Evolutionary conservation across 2,113 vertebrate genomes (phyloP).

Genomic region (Arizona elegans): DNA sequence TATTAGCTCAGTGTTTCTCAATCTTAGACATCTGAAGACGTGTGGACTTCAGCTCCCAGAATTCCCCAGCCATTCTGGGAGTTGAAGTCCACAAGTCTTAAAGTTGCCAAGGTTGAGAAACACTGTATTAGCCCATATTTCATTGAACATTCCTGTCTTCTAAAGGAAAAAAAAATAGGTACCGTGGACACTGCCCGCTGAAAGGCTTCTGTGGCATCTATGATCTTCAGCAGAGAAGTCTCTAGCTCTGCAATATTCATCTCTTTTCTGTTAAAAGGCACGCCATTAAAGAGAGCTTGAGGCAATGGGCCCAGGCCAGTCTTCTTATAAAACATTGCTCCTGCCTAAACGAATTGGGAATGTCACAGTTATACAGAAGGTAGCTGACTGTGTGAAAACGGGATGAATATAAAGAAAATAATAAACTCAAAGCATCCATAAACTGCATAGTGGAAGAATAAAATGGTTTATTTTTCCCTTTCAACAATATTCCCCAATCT

Average conservation of each 20-base stretch:
- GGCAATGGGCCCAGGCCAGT: conserved; percentile 85
- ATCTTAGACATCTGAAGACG: background rate
- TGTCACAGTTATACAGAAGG: conserved; percentile 56
- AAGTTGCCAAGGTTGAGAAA: background rate
- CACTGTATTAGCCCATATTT: conserved; percentile 16
- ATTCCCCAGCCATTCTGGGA: background rate
- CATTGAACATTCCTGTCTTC: background rate
- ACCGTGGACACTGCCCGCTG: conserved; percentile 89
- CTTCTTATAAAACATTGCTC: conserved; percentile 82
- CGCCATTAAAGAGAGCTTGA: conserved; percentile 90
- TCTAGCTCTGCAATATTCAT: conserved; percentile 83
- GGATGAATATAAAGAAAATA: conserved; percentile 29
- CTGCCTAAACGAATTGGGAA: conserved; percentile 77
- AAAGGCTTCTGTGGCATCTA: conserved; percentile 79
- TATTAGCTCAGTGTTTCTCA: background rate
- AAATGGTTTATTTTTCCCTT: background rate
- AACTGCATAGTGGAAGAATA: background rate
- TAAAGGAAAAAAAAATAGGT: conserved; percentile 46
- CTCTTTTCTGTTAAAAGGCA: conserved; percentile 81
- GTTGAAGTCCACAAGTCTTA: background rate
- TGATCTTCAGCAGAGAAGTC: conserved; percentile 84
- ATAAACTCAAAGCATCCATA: conserved; percentile 24
- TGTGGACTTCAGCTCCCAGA: background rate
- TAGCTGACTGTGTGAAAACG: conserved; percentile 27
- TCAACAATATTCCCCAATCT: background rate